Percentiles rank a stretch among this genome's conserved stretches.
phyloP scores from a whole-genome alignment of 1,140 invertebrate genomes.

The Euura lappo region DNA sequence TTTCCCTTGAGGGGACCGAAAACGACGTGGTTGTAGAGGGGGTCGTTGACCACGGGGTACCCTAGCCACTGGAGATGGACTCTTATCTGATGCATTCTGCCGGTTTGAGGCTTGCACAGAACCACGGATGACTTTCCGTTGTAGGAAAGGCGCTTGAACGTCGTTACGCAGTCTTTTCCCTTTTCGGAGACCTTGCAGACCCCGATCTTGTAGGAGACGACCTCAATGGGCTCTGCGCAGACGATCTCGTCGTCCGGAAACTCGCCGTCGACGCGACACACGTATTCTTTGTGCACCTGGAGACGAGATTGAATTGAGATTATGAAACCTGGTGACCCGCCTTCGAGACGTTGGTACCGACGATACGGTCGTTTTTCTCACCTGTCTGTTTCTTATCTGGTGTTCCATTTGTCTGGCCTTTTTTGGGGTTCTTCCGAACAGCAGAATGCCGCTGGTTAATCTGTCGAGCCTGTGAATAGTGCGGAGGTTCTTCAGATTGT shows the following conservation, averaged over 20 bases:
- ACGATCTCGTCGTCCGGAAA: constrained; percentile 89
- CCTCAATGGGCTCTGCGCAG: constrained; percentile 91
- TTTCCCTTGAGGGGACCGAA: constrained; percentile 93
- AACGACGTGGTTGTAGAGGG: constrained; percentile 91
- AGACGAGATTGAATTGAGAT: not conserved
- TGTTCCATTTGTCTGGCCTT: constrained; percentile 93
- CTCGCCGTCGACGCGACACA: constrained; percentile 94
- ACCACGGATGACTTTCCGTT: constrained; percentile 92
- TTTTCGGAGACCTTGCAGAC: constrained; percentile 90
- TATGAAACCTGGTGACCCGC: not conserved
- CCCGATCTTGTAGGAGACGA: constrained; percentile 94
- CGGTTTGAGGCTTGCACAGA: constrained; percentile 90
- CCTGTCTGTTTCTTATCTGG: constrained; percentile 85
- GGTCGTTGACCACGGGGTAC: constrained; percentile 96
- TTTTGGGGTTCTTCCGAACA: constrained; percentile 92
- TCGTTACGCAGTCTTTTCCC: constrained; percentile 90
- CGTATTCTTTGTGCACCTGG: constrained; percentile 93
- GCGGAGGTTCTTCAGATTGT: constrained; percentile 90
- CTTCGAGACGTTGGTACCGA: not conserved
- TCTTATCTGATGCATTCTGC: constrained; percentile 97
- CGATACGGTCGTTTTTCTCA: not conserved
- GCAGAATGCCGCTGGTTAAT: constrained; percentile 90
- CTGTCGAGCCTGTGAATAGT: constrained; percentile 92
- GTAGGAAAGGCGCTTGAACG: constrained; percentile 87
- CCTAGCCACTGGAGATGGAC: constrained; percentile 98